Conservation (phyloP, 2,797 vertebrate species). For the Tarsius wallacei region DNA sequence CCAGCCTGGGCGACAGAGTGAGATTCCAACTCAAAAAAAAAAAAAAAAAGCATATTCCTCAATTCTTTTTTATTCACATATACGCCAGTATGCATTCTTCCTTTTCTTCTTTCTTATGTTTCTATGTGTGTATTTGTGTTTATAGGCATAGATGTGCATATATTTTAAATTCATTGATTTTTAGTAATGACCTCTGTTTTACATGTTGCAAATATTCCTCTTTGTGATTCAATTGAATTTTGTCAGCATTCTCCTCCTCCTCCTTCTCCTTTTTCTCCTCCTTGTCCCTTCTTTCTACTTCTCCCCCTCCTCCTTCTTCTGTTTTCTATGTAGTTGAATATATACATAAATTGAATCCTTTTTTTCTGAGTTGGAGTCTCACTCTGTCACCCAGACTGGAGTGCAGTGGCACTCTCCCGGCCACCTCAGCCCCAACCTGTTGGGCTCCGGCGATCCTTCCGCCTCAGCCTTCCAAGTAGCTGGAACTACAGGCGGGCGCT, state of each 20-base stretch:
- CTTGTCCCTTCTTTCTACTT: too few species aligned
- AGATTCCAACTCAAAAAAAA: too few species aligned
- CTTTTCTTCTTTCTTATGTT: background rate
- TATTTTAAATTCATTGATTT: background rate
- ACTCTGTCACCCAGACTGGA: too few species aligned
- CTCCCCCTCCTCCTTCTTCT: background rate
- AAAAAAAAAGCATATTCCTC: background rate
- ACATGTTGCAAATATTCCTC: background rate
- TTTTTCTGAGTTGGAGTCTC: too few species aligned
- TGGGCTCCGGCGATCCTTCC: too few species aligned
- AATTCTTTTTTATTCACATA: background rate
- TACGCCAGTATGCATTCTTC: background rate
- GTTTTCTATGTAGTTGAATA: background rate
- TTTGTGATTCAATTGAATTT: background rate
- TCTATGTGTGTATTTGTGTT: background rate
- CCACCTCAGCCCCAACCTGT: too few species aligned
- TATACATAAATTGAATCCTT: background rate
- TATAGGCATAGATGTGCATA: background rate
- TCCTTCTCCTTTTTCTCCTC: background rate
- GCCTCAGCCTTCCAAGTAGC: too few species aligned
- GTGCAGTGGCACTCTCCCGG: too few species aligned
- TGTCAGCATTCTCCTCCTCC: background rate
- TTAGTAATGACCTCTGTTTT: background rate
- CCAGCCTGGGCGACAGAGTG: too few species aligned
- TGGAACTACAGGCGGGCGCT: too few species aligned